Percentiles rank a stretch among this genome's conserved stretches.
Conservation (phyloP, 1,140 invertebrate genomes). For the Trichomalopsis sarcophagae region DNA sequence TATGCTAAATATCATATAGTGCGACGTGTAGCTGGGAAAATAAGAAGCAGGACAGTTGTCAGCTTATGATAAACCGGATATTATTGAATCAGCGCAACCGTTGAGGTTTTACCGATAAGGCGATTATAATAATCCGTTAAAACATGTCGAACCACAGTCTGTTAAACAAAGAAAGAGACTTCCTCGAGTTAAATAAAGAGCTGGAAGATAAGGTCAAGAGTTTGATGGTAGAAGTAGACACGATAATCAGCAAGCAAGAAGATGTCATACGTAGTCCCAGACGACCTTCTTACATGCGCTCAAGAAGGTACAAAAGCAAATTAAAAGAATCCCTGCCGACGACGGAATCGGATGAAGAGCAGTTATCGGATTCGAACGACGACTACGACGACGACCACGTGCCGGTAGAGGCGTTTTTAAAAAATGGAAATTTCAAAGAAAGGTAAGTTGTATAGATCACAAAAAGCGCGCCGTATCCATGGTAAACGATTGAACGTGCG, state of each 20-base stretch:
- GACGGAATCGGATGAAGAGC: slow-evolving; percentile 7
- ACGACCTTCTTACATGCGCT: neutral
- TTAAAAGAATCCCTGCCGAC: neutral
- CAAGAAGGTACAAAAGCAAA: neutral
- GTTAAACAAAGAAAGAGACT: slow-evolving; percentile 72
- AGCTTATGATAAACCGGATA: neutral
- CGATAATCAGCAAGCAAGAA: slow-evolving; percentile 64
- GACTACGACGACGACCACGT: neutral
- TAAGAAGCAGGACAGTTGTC: neutral
- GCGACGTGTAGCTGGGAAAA: no score
- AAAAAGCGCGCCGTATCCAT: neutral
- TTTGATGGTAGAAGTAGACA: slow-evolving; percentile 73
- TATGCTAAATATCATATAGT: no score
- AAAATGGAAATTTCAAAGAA: neutral
- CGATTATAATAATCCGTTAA: neutral
- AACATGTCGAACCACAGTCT: slow-evolving; percentile 22
- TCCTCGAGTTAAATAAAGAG: slow-evolving; percentile 72
- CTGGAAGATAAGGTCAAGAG: slow-evolving; percentile 72
- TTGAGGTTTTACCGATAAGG: neutral
- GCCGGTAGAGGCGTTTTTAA: neutral
- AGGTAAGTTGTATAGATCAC: neutral
- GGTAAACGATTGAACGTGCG: neutral
- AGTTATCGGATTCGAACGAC: neutral
- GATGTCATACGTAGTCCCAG: slow-evolving; percentile 15
- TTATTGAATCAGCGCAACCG: neutral